Conservation (phyloP, 2,797 vertebrate genomes). For the Gadopsis marmoratus region DNA sequence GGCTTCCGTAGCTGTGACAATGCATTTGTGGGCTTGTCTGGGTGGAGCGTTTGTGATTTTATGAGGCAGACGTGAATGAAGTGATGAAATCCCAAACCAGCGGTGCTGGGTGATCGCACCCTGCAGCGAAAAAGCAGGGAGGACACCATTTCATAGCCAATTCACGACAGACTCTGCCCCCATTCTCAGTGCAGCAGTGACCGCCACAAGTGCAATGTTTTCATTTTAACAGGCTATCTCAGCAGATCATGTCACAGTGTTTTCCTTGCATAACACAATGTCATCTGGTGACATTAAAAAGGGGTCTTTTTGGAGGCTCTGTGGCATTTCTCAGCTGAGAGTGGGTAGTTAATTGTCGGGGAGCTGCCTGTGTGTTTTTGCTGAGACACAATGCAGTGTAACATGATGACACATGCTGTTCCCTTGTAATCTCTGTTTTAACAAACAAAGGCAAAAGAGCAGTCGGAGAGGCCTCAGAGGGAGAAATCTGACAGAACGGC, state of each 20-base stretch:
- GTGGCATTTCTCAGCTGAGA: constrained; percentile 73
- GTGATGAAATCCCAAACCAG: constrained; percentile 8
- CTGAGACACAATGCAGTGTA: constrained; percentile 73
- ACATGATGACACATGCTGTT: constrained; percentile 78
- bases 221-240: constrained; percentile 67
- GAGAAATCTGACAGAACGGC: constrained; percentile 18
- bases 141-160: constrained; percentile 27
- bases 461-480: constrained; percentile 33
- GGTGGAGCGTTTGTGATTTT: constrained; percentile 15
- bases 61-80: constrained; percentile 28
- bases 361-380: constrained; percentile 76
- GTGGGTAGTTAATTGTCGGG: constrained; percentile 82
- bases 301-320: constrained; percentile 70
- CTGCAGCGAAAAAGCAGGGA: background rate
- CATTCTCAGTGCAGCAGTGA: constrained; percentile 32
- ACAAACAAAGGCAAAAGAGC: constrained; percentile 74
- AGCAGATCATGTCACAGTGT: constrained; percentile 75
- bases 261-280: constrained; percentile 77
- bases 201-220: constrained; percentile 66
- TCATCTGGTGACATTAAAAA: constrained; percentile 80
- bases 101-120: background rate
- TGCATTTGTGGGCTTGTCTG: constrained; percentile 15
- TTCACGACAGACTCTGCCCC: constrained; percentile 21
- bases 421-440: constrained; percentile 67
- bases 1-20: background rate